phyloP scores from a whole-genome alignment of 2,797 vertebrate genomes.

The Sternotherus odoratus region DNA sequence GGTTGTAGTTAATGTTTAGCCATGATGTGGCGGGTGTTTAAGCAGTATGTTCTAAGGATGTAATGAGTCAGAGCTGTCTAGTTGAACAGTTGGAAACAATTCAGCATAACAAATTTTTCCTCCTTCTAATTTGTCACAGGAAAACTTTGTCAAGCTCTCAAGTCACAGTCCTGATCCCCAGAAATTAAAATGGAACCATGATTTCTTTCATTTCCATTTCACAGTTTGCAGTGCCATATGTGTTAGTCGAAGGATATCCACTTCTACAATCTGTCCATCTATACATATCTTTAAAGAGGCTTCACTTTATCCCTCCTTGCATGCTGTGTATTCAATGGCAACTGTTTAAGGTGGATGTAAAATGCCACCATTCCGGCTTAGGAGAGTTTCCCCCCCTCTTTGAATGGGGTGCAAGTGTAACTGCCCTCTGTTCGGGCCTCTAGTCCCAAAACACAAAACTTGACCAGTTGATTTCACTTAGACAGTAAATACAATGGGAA shows the following conservation, averaged over 20 bases:
- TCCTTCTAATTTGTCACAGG: neutral
- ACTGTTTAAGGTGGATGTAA: fast-evolving
- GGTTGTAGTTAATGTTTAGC: neutral
- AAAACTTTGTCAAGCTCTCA: neutral
- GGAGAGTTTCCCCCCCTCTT: neutral
- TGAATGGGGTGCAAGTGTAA: fast-evolving
- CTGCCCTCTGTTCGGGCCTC: neutral
- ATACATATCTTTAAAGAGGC: neutral
- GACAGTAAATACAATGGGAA: neutral
- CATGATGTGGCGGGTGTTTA: fast-evolving
- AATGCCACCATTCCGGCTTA: fast-evolving
- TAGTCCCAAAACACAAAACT: neutral
- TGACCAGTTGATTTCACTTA: neutral
- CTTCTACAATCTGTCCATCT: neutral
- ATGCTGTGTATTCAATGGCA: fast-evolving
- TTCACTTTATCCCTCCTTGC: neutral
- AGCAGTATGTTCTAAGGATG: neutral
- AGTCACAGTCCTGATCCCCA: neutral
- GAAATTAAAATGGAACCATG: neutral
- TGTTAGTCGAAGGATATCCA: neutral
- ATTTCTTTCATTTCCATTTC: neutral
- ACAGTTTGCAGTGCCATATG: fast-evolving
- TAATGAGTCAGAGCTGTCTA: conserved; percentile 41
- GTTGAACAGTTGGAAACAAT: neutral
- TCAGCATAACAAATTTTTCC: conserved; percentile 5